Conservation (phyloP, 1,140 invertebrate genomes). For the Apocrypta bakeri region DNA sequence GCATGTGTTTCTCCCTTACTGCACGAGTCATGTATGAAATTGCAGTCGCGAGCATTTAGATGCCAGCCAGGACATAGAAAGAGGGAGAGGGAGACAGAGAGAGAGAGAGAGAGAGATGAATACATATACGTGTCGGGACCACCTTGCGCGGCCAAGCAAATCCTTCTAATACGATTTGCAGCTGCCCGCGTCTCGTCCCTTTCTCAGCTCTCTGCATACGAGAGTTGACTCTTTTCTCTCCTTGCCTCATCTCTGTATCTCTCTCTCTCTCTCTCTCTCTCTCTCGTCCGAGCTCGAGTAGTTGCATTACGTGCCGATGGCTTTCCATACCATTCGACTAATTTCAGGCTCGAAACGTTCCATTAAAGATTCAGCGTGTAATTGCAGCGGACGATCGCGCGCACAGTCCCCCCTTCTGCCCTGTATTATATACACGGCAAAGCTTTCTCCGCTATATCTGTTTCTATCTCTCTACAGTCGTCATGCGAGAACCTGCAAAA, state of each 20-base stretch:
- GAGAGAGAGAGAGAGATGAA: too few relatives aligned
- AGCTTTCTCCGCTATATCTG: not conserved
- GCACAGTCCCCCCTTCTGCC: not conserved
- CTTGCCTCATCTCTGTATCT: too few relatives aligned
- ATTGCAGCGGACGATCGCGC: conserved; percentile 72
- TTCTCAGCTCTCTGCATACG: not conserved
- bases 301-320: conserved; percentile 66
- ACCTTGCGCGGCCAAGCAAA: not conserved
- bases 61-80: not conserved
- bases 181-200: not conserved
- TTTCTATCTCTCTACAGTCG: not conserved
- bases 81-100: too few relatives aligned
- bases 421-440: not conserved
- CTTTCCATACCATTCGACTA: conserved; percentile 72
- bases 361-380: conserved; percentile 75
- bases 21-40: not conserved
- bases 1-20: not conserved
- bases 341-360: conserved; percentile 73
- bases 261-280: not conserved
- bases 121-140: not conserved
- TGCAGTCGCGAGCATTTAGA: conserved; percentile 21
- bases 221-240: conserved; percentile 4
- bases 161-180: not conserved
- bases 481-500: conserved; percentile 44
- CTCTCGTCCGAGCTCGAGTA: conserved; percentile 4